Evolutionary conservation across 2,113 vertebrate species (phyloP), one percentile per base, ranked within the genome.

Genomic region (Euleptes europaea): DNA sequence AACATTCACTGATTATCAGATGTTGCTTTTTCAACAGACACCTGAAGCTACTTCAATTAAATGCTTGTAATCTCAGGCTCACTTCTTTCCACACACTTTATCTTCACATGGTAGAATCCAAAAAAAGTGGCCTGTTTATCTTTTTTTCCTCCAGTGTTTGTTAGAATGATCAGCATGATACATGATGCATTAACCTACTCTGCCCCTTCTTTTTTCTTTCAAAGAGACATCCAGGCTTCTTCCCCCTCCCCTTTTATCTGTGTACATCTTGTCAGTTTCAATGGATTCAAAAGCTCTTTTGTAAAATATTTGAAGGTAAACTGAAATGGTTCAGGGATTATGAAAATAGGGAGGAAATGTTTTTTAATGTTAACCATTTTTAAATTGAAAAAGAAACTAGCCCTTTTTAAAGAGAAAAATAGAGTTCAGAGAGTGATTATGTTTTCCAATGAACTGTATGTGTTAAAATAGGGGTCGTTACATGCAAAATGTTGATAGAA

Each of bases 241-340:
- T 74, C 74, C 23, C n/a, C 38, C 6, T 23, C 6, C 19, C 10
- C 60, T 83, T 83, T 83, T 66, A 65, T 35, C 31, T 28, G 17
- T 26, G n/a, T 75, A 65, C 44, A 42, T 40, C 57, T 65, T 38
- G 69, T 70, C 33, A 70, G 69, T 70, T 83, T 75, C 71, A 83
- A 49, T 42, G 65, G 57, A 83, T 75, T 83, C 40, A 47, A 83
- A 83, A 65, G 57, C 71, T 83, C 57, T 66, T 74, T 83, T 75
- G 71, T 65, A 38, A 75, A 74, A 54, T 65, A 74, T 26, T 33
- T 83, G 54, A 74, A 75, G 82, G 40, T 35, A 47, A 47, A 63
- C 65, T 49, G 57, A 65, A 75, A 66, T 19, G 74, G 31, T 47
- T 14, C 35, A 82, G 17, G 63, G 57, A 74, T 35, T 44, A 28